Evolutionary conservation across 2,113 vertebrate species (phyloP), one percentile per base, ranked within the genome.

Genomic region (Oceanodroma tethys): DNA sequence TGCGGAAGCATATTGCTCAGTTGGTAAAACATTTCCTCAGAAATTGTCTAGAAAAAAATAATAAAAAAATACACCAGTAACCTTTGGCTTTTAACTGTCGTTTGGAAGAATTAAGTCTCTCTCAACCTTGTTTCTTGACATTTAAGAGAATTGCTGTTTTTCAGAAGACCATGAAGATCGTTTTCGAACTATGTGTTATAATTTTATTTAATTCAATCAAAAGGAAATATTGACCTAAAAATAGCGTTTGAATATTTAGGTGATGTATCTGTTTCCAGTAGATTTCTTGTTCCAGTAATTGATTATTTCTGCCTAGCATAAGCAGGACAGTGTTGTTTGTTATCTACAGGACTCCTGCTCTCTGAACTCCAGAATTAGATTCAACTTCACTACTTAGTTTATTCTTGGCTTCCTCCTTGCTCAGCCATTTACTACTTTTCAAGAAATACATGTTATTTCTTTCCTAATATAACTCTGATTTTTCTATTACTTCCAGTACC

Each of bases 21-120:
- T 48, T 99, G 99, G 98, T 99, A 99, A 97, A 99, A 99, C 98
- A 99, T 99, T 96, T 99, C 99, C 92, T 99, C 99, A 43, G 99
- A 99, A 98, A 99, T 99, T 90, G 98, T 99, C 99, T 99, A 98
- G 79, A 62, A 85, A 81, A 90, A 38, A 79, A 18, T 66, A n/a
- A n/a, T 13, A 36, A 53, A 52, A 75, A 84, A 55, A 17, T 6
- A 43, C 34, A 85, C 3, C 9, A 36, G 38, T 91, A 47, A 84
- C 8, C 7, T 70, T 65, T 48, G 32, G 27, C 16, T 87, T 81
- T 90, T 91, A 52, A 30, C 50, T 73, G 34, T 43, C 29, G 63
- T 67, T 58, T n/a, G 17, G 38, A 94, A 92, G 68, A 89, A 71
- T 43, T 58, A 73, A 68, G 20, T 60, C 23, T 70, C 43, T 84